Evolutionary conservation across 2,797 vertebrate genomes (phyloP).

Genomic region (Linurgus olivaceus): DNA sequence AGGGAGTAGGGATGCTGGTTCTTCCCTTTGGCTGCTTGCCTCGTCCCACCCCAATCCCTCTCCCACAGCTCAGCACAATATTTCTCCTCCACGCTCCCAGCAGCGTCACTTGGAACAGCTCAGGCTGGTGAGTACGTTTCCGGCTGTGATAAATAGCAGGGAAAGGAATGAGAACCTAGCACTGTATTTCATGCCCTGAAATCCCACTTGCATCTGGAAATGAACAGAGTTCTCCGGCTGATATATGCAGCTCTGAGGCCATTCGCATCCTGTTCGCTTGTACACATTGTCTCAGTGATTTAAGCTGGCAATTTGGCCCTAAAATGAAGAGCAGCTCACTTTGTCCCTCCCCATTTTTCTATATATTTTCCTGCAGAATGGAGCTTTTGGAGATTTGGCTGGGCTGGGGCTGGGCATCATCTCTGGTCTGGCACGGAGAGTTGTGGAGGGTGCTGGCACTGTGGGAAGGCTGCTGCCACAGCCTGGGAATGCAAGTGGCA

Average conservation of each 20-base stretch:
- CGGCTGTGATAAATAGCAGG: constrained; percentile 45
- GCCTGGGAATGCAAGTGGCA: neutral
- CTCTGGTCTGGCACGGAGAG: neutral
- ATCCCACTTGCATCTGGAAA: constrained; percentile 17
- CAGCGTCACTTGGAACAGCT: constrained; percentile 18
- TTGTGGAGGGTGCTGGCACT: neutral
- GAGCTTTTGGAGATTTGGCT: neutral
- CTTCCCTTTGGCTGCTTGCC: neutral
- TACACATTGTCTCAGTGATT: constrained; percentile 56
- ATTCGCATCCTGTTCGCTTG: constrained; percentile 31
- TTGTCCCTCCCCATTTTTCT: constrained; percentile 25
- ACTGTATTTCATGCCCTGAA: constrained; percentile 48
- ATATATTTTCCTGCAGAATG: neutral
- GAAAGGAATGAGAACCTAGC: neutral
- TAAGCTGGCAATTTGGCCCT: constrained; percentile 47
- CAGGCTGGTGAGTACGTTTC: neutral
- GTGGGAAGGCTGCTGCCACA: neutral
- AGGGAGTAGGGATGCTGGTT: neutral
- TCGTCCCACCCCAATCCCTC: neutral
- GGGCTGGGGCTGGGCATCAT: neutral
- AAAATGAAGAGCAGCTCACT: constrained; percentile 48
- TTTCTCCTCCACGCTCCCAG: constrained; percentile 42
- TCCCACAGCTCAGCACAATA: constrained; percentile 32
- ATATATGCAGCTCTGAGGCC: constrained; percentile 31
- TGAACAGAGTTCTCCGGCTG: neutral